These are phyloP conservation scores for Thymelicus acteon DNA, from an alignment of 2,888 invertebrate species.

Conservation along the genomic window DNA sequence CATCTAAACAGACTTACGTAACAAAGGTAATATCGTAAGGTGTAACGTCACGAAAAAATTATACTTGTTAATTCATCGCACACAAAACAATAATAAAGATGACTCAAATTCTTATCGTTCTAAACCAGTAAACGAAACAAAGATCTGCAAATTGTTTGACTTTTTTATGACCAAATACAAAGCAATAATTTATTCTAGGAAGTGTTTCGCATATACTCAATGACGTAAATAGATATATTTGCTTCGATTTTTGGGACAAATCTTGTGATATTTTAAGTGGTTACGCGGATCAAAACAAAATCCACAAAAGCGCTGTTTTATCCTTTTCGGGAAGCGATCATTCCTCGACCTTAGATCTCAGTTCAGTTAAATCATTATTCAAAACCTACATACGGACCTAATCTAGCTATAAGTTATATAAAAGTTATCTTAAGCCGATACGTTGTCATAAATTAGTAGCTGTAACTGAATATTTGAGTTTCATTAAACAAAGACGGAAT, in stretches of 20 bases:
- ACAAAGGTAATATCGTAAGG: neutral
- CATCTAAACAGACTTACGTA: neutral
- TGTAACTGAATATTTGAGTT: no score
- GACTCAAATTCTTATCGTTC: slow-evolving; percentile 11
- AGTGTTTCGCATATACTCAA: neutral
- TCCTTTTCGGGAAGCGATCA: no score
- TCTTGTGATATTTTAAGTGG: neutral
- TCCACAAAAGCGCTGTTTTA: no score
- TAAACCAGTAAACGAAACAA: slow-evolving; percentile 13
- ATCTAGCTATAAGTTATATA: no score
- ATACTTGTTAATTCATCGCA: slow-evolving; percentile 29
- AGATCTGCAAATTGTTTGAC: neutral
- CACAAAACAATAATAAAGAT: slow-evolving; percentile 13
- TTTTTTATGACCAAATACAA: neutral
- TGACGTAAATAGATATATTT: neutral
- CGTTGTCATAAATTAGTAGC: no score
- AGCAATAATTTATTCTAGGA: slow-evolving; percentile 19
- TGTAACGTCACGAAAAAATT: slow-evolving; percentile 11
- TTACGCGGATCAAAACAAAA: neutral
- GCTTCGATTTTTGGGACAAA: no score
- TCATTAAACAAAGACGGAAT: no score
- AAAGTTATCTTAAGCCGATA: no score
- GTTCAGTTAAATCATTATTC: no score
- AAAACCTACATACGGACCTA: no score
- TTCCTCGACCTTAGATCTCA: no score